phyloP scores from a whole-genome alignment of 2,888 invertebrate genomes.

The Quadroppia sp. region DNA sequence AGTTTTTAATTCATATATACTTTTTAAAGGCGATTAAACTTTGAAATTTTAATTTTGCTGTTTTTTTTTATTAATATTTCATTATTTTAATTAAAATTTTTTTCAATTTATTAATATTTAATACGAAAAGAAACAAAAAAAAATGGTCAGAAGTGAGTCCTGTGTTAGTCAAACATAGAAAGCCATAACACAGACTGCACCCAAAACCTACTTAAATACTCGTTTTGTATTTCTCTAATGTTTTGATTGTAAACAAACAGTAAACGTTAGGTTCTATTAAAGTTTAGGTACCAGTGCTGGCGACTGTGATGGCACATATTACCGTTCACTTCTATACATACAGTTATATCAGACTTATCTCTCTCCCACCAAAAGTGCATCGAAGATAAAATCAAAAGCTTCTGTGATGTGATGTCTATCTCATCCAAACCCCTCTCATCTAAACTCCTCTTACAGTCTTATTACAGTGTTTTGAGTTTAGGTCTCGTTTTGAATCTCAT shows the following conservation, averaged over 20 bases:
- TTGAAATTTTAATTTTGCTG: too few species aligned
- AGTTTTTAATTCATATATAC: too few species aligned
- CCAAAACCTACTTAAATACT: slow-evolving; percentile 18
- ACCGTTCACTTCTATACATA: not conserved
- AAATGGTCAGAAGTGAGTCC: slow-evolving; percentile 35
- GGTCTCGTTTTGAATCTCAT: not conserved
- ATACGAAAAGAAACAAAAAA: too few species aligned
- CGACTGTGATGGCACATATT: not conserved
- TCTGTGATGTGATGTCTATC: slow-evolving; percentile 29
- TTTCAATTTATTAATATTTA: too few species aligned
- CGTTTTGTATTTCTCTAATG: slow-evolving; percentile 27
- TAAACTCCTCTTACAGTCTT: slow-evolving; percentile 1
- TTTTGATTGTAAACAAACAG: slow-evolving; percentile 13
- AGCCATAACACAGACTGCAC: slow-evolving; percentile 13
- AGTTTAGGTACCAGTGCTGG: not conserved
- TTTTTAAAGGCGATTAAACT: too few species aligned
- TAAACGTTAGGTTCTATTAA: not conserved
- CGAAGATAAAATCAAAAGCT: slow-evolving; percentile 27
- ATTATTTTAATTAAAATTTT: too few species aligned
- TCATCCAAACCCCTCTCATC: not conserved
- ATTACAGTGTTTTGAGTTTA: not conserved
- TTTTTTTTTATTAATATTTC: too few species aligned
- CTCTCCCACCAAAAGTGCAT: slow-evolving; percentile 20
- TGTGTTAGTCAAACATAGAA: not conserved
- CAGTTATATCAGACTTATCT: slow-evolving; percentile 11